Base-by-base conservation (phyloP, 2,797 vertebrate genomes). In the Brachyalestes nurse region DNA sequence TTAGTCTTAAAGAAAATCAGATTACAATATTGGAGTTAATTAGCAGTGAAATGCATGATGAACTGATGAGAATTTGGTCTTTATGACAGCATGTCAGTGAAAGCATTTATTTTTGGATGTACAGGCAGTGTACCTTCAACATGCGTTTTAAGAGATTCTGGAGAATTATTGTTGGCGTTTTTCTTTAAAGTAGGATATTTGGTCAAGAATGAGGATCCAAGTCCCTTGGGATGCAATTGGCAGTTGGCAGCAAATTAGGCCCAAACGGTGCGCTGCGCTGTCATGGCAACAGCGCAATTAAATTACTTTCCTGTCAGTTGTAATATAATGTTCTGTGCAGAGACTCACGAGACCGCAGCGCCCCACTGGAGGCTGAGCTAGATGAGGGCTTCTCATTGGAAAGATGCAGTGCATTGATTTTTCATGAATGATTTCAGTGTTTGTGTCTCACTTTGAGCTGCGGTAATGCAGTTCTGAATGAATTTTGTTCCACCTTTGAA, bases 261-360 rank as follows among this genome's bases (percentile, higher is more conserved):
- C 92, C 94, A 95, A 95, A 96, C 95, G 93, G 94, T 96, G 93
- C 92, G 91, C 91, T 89, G 62, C 85, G 94, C 96, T 92, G 93
- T 93, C 95, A 96, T 96, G 91, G 96, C 93, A 95, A 97, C 95
- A 90, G 87, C 82, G 92, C 94, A 95, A 95, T 96, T 94, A 96
- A 95, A 95, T 95, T 94, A 95, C 93, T 94, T 95, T 93, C 92
- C 94, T 95, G 95, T 95, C 95, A 94, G 94, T 94, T 94, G 93
- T 94, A 94, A 95, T 95, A 94, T 93, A 92, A 94, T 95, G 96
- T 95, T 94, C 90, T 91, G 93, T 92, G 94, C 91, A 90, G 92
- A 92, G 92, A 90, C 95, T 94, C 92, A 73, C 87, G 93, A 93
- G 95, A 94, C 85, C 21, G 87, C 91, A 91, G 93, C 88, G 94